Base-by-base conservation (phyloP, 1,140 invertebrate genomes). In the Anagrus nilaparvatae region DNA sequence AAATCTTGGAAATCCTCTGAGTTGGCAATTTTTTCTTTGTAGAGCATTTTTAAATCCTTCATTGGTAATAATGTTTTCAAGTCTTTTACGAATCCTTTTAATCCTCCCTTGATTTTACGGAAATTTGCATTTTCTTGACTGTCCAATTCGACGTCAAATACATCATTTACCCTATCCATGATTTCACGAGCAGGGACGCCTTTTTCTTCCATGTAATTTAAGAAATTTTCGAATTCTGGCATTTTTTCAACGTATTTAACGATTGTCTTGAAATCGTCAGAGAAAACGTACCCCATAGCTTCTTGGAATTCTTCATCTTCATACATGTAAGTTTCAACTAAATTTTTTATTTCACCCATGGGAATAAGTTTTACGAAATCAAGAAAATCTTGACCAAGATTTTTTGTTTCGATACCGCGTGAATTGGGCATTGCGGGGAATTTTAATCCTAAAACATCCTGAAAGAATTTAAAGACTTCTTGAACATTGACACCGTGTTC, bases 11-110 rank as follows among this genome's bases (percentile, higher is more conserved):
- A 63, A 5, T 42, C 41, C 13, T 13, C 3, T 0, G 55, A 57
- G 8, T 41, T 56, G 12, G 46, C 23, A 0, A 63, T 19, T 47
- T 61, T 63, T 14, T 58, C 24, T 0, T 61, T 17, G 23, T 60
- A 61, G 16, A 64, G 33, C 7, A 38, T 43, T 13, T 44, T 34
- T 9, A 60, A 47, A 21, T 59, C 27, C 0, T 55, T 35, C 0
- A 47, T 10, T 1, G 61, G 61, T 21, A 64, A 48, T 1, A 59
- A 12, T n/a, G 37, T 39, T 36, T 44, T 41, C 0, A 63, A 30
- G 27, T 60, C 55, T 4, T 49, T 24, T 8, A 59, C 30, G 2
- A 62, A 50, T 17, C 56, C 58, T 25, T 34, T 18, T 1, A 60
- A 18, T 16, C 61, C 59, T 17, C n/a, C n/a, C n/a, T n/a, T n/a